Conservation (phyloP, 2,113 vertebrate species). For the Anhinga anhinga region DNA sequence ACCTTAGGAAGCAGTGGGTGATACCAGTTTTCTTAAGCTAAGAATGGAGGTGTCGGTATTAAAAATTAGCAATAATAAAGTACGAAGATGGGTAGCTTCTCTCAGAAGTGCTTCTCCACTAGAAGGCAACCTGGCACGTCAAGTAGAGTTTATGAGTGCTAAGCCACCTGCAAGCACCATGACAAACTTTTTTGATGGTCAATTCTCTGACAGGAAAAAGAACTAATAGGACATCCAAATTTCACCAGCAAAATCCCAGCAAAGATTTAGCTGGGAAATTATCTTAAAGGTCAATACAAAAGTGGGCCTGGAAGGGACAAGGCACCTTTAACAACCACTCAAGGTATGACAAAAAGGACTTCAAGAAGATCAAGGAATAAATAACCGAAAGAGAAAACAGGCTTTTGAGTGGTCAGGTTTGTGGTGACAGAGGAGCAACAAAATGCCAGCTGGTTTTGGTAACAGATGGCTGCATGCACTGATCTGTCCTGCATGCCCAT, state of each 20-base stretch:
- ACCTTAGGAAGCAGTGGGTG: neutral
- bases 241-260: neutral
- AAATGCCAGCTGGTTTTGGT: slow-evolving; percentile 49
- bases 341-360: neutral
- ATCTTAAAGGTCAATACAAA: slow-evolving; percentile 25
- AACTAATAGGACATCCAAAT: slow-evolving; percentile 17
- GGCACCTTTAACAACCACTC: neutral
- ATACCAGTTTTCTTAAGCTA: neutral
- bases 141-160: neutral
- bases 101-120: neutral
- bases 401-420: slow-evolving; percentile 1
- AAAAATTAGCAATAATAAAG: neutral
- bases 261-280: neutral
- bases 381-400: neutral
- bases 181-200: neutral
- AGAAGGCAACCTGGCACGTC: neutral
- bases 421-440: slow-evolving; percentile 17
- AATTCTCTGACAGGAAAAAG: neutral
- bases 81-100: neutral
- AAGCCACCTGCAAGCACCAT: neutral
- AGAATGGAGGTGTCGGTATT: neutral
- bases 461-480: slow-evolving; percentile 43
- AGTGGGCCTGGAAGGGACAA: neutral
- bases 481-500: slow-evolving; percentile 38
- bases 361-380: slow-evolving; percentile 20